A percentile compares a stretch with the other conserved stretches of the same genome.
These are phyloP conservation scores for Neomonachus schauinslandi DNA, from an alignment of 2,113 vertebrate species.

Conservation along the genomic window DNA sequence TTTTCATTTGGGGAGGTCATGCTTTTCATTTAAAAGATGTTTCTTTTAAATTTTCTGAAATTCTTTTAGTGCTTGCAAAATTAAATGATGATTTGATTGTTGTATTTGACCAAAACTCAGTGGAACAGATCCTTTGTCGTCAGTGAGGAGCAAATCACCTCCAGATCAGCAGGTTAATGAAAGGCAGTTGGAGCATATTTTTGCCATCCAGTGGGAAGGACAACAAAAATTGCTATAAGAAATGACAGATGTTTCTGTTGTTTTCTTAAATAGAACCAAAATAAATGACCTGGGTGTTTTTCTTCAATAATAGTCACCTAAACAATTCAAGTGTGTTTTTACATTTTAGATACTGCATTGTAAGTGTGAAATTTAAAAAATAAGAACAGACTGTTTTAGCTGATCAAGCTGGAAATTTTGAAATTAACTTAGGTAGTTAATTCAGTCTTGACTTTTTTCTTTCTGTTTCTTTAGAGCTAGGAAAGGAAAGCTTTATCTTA, in stretches of 20 bases:
- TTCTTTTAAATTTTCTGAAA: background rate
- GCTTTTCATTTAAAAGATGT: background rate
- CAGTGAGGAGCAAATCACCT: background rate
- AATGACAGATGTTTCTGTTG: background rate
- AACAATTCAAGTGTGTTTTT: background rate
- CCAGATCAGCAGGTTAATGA: background rate
- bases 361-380: background rate
- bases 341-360: background rate
- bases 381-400: background rate
- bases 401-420: background rate
- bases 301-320: background rate
- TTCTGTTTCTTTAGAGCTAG: background rate
- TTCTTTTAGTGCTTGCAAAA: slow-evolving; percentile 3
- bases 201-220: background rate
- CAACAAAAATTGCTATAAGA: background rate
- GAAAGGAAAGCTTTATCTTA: background rate
- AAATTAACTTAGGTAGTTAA: background rate
- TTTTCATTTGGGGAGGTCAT: background rate
- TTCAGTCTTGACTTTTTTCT: background rate
- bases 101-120: background rate
- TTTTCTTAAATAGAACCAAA: slow-evolving; percentile 18
- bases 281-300: background rate
- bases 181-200: background rate
- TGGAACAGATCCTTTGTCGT: background rate
- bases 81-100: background rate